A percentile compares a stretch with the other conserved stretches of the same genome.
Conservation (phyloP, 2,888 invertebrate species). For the Ophion costatus region DNA sequence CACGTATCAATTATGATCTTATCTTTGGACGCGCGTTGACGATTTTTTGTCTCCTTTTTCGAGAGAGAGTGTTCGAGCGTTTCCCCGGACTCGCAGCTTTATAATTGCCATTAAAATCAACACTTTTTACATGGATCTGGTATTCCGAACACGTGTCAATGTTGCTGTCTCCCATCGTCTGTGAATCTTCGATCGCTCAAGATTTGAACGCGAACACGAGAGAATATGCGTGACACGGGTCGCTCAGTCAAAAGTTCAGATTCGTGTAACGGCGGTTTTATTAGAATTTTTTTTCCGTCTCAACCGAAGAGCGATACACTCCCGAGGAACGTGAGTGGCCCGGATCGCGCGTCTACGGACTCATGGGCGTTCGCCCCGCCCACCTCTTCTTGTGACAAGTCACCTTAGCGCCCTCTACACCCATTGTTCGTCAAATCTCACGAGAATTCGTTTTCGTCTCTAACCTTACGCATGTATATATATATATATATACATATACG, state of each 20-base stretch:
- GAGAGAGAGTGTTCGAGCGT: no score
- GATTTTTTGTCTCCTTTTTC: neutral
- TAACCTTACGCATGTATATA: neutral
- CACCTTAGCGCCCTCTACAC: neutral
- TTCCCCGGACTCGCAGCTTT: neutral
- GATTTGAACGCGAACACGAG: neutral
- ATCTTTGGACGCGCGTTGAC: neutral
- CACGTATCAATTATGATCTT: slow-evolving; percentile 26
- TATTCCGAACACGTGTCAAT: slow-evolving; percentile 1
- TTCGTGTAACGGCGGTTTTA: neutral
- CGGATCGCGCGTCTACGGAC: neutral
- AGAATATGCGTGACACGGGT: neutral
- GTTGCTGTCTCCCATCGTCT: neutral
- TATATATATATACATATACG: neutral
- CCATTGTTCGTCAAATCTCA: neutral
- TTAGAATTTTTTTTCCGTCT: neutral
- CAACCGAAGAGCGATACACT: neutral
- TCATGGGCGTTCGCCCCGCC: neutral
- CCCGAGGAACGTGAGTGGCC: neutral
- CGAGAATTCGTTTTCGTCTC: neutral
- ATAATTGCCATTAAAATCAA: neutral
- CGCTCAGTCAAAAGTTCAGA: neutral
- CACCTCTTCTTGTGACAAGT: neutral
- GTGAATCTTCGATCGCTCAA: neutral
- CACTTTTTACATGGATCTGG: neutral